A percentile compares a stretch with the other conserved stretches of the same genome.
Conservation (phyloP, 2,113 vertebrate genomes). For the Blennius ocellaris region DNA sequence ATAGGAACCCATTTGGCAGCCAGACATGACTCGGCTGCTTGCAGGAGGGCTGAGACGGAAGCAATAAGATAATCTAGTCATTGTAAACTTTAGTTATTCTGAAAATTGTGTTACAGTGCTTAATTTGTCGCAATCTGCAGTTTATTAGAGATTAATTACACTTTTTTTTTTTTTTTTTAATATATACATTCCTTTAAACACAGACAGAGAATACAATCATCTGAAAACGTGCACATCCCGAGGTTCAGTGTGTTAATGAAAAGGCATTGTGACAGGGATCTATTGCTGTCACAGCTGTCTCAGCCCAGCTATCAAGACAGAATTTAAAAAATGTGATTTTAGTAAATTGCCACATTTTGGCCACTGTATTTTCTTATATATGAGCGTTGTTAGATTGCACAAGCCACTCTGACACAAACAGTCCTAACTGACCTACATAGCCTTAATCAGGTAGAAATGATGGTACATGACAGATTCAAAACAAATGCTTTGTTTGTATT, state of each 20-base stretch:
- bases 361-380: not conserved
- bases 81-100: constrained; percentile 47
- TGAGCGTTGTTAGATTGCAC: too few relatives aligned
- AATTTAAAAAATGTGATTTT: constrained; percentile 9
- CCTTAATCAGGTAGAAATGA: too few relatives aligned
- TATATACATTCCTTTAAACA: constrained; percentile 5
- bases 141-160: not conserved
- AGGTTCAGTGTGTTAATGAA: constrained; percentile 10
- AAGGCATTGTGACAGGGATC: not conserved
- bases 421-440: too few relatives aligned
- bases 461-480: too few relatives aligned
- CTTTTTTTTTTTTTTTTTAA: not conserved
- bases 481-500: too few relatives aligned
- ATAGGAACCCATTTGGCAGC: constrained; percentile 72
- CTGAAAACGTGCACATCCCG: constrained; percentile 24
- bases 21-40: constrained; percentile 50
- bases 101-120: not conserved
- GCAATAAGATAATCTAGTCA: constrained; percentile 48
- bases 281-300: constrained; percentile 10
- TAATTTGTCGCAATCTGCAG: too few relatives aligned
- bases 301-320: not conserved
- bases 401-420: too few relatives aligned
- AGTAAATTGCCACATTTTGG: not conserved
- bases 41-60: constrained; percentile 42
- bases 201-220: constrained; percentile 17